Conservation (phyloP, 1,140 invertebrate genomes). For the Papilio polyxenes region DNA sequence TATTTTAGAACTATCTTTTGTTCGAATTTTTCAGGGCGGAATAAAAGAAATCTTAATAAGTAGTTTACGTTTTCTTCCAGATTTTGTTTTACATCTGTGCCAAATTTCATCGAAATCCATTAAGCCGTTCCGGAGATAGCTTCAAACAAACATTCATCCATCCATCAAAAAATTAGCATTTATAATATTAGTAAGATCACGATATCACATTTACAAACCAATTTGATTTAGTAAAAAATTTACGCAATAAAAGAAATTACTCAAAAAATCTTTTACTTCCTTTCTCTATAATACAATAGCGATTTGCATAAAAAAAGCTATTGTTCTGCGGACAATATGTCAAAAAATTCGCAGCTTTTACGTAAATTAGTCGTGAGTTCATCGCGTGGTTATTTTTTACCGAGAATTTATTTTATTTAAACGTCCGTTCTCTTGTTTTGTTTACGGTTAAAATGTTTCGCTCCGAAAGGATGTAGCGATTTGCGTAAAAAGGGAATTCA, state of each 20-base stretch:
- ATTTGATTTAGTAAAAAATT: neutral
- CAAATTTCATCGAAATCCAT: no score
- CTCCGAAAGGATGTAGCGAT: conserved; percentile 2
- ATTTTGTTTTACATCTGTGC: no score
- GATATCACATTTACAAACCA: no score
- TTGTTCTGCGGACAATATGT: conserved; percentile 53
- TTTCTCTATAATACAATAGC: conserved; percentile 44
- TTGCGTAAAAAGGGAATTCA: conserved; percentile 3
- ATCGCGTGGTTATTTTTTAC: conserved; percentile 4
- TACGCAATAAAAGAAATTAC: conserved; percentile 2
- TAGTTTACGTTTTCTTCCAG: no score
- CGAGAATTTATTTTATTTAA: conserved; percentile 14
- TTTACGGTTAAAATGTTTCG: neutral
- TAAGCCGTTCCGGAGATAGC: no score
- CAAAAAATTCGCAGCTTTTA: conserved; percentile 44
- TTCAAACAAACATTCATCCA: no score
- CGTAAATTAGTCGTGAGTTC: conserved; percentile 41
- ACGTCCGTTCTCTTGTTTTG: conserved; percentile 3
- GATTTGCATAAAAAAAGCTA: conserved; percentile 51
- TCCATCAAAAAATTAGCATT: no score
- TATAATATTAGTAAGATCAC: no score
- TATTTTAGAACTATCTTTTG: no score
- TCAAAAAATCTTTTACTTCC: neutral
- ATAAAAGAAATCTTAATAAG: no score
- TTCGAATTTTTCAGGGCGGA: no score